Evolutionary conservation across 2,797 vertebrate species (phyloP), one percentile per base, ranked within the genome.

Genomic region (Brotula barbata): DNA sequence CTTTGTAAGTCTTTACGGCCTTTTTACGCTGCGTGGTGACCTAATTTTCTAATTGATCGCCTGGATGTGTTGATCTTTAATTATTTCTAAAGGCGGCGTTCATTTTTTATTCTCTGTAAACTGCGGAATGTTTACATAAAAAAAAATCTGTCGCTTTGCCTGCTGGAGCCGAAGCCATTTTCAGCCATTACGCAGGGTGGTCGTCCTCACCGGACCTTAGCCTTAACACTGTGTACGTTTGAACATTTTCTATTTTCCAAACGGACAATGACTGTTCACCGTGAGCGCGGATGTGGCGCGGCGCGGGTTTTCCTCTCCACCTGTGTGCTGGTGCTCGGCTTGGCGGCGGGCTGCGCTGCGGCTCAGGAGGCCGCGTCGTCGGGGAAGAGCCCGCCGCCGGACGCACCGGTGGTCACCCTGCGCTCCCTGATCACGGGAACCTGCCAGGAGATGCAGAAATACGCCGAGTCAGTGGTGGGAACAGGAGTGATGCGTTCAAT

Each of bases 391-490:
- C 48, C 71, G 19, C 19, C 45, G 2, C 4, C 52, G 31, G 62
- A 13, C 2, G 6, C 52, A 1, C 45, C 68, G 22, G 25, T 74
- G 36, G 72, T 75, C 58, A 86, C 79, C 16, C 80, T 90, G n/a
- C 71, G 44, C 0, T 73, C 76, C 7, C 20, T 89, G 49, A 48
- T 90, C 63, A 15, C 53, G 3, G 86, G 84, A 17, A 73, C 77
- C 63, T 84, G 81, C 58, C 83, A 77, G 69, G 82, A 83, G 36
- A 7, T 88, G 63, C 88, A 89, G 57, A 73, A 58, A 1, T 83
- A 85, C 71, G 77, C 80, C 46, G 90, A 92, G 77, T 90, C 89
- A 0, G 41, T 90, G 34, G 37, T 93, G 62, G 91, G 91, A 54
- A 77, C 80, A 33, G 73, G 79, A 20, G 86, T 75, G 58, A 67